Percentiles rank a stretch among this genome's conserved stretches.
phyloP scores from a whole-genome alignment of 1,140 invertebrate genomes.

The Heliconius hewitsoni region DNA sequence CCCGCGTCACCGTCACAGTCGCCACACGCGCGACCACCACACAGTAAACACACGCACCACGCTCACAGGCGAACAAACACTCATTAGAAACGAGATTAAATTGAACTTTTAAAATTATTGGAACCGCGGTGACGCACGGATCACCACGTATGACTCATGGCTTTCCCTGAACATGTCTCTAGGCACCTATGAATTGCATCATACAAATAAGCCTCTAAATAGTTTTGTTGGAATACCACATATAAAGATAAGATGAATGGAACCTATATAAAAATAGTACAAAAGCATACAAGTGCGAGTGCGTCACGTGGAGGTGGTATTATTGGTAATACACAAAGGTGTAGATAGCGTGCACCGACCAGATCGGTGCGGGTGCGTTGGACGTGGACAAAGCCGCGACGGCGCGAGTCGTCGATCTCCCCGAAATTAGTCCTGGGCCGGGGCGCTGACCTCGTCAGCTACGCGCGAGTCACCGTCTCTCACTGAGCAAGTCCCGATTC shows the following conservation, averaged over 20 bases:
- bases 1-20: slow-evolving; percentile 64
- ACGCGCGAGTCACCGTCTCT: slow-evolving; percentile 44
- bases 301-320: background rate
- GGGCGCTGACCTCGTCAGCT: slow-evolving; percentile 71
- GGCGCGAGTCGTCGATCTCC: slow-evolving; percentile 76
- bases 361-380: slow-evolving; percentile 51
- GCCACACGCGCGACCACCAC: slow-evolving; percentile 27
- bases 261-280: background rate
- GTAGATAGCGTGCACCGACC: slow-evolving; percentile 18
- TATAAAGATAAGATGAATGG: background rate
- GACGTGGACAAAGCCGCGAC: slow-evolving; percentile 73
- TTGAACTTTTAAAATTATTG: slow-evolving; percentile 41
- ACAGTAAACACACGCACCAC: slow-evolving; percentile 34
- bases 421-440: slow-evolving; percentile 78
- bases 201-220: background rate
- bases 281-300: background rate
- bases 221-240: background rate
- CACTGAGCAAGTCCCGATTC: slow-evolving; percentile 29
- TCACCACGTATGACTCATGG: slow-evolving; percentile 34
- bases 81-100: slow-evolving; percentile 34
- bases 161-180: slow-evolving; percentile 35
- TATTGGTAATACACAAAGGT: slow-evolving; percentile 21
- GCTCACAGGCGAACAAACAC: slow-evolving; percentile 22
- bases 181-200: background rate
- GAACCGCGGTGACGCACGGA: slow-evolving; percentile 37